Base-by-base conservation (phyloP, 2,797 vertebrate species). In the Rhinoraja longicauda region DNA sequence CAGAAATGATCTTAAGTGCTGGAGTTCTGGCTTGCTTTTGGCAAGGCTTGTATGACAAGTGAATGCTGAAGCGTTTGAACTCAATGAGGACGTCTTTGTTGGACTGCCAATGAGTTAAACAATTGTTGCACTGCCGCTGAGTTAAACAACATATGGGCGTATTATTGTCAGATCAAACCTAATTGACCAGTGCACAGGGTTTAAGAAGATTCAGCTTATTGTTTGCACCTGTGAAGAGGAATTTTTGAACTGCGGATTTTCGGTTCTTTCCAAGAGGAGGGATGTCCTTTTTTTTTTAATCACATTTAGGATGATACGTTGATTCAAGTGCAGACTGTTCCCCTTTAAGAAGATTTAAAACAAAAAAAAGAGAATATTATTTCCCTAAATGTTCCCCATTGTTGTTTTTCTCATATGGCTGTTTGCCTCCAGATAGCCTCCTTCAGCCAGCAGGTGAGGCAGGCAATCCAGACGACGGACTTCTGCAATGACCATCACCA, bases 351-450 rank as follows among this genome's bases (percentile, higher is more conserved):
- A 91, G 90, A 91, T 73, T 73, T 10, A 39, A 53, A 70, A 90
- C 92, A 92, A 57, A 73, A 73, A 75, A 39, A 53, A 70, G 70
- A 92, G 75, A 75, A 26, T 92, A 75, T 73, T 70, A 88, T 92
- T 92, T 92, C 90, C 90, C 90, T 92, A 72, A 73, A 92, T 92
- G 90, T 92, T 92, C 67, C 67, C 90, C 90, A 73, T 72, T 92
- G 36, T 92, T 92, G 84, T 88, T 92, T 92, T 92, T 92, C 90
- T 92, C 90, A 92, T 92, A 92, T 92, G 90, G 90, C 90, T 92
- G 90, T 92, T 92, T 92, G 90, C 90, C 90, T 92, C 90, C 90
- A 92, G 90, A 92, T 92, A 92, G 90, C 90, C 90, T 92, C 90
- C 90, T 92, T 92, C 90, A 72, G 90, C 90, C 90, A 92, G 90